phyloP scores from a whole-genome alignment of 2,113 vertebrate species.

The Empidonax alnorum region DNA sequence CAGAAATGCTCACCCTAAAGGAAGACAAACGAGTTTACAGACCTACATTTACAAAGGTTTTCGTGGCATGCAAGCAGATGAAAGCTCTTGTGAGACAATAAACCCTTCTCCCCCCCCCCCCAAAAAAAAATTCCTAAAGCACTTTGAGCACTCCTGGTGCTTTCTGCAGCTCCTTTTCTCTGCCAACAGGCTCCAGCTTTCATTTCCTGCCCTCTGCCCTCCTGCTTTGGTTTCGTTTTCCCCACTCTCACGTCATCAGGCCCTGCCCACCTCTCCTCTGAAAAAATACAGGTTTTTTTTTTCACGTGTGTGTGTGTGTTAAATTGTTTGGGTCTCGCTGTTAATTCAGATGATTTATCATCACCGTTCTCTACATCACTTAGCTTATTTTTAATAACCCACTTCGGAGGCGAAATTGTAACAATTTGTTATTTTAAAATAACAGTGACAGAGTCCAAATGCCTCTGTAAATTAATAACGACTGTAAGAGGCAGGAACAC shows the following conservation, averaged over 20 bases:
- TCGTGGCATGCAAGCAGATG: neutral
- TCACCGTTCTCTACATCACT: fast-evolving
- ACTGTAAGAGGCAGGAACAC: neutral
- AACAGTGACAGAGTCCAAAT: no score
- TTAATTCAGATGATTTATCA: neutral
- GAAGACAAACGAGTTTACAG: neutral
- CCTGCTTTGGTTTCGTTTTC: neutral
- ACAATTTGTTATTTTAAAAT: fast-evolving
- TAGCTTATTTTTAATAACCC: neutral
- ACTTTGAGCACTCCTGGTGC: neutral
- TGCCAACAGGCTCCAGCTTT: neutral
- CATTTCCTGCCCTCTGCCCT: neutral
- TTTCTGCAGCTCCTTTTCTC: neutral
- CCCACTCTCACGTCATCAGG: neutral
- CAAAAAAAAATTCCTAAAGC: neutral
- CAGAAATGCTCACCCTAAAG: neutral
- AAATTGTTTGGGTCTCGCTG: neutral
- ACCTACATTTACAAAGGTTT: neutral
- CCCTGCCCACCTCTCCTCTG: neutral
- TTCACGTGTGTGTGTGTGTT: neutral
- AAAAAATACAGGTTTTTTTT: neutral
- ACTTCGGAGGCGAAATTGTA: neutral
- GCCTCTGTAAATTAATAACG: neutral
- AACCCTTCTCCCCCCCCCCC: no score
- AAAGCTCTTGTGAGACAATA: fast-evolving